Evolutionary conservation across 2,797 vertebrate genomes (phyloP).

Genomic region (Tapirus indicus): DNA sequence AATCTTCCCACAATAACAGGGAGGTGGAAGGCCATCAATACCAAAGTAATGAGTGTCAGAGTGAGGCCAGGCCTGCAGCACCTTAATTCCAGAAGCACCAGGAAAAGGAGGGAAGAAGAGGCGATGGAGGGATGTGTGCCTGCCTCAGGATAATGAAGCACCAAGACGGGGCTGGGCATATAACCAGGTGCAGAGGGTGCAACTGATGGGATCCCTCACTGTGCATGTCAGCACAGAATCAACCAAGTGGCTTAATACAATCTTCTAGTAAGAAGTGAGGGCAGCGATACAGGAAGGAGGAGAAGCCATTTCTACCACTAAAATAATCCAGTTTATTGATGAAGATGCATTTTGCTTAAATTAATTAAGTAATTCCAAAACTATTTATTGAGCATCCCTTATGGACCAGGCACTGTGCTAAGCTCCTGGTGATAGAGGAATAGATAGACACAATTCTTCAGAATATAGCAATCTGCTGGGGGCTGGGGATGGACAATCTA

Average conservation of each 20-base stretch:
- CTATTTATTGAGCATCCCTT: neutral
- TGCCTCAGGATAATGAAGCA: neutral
- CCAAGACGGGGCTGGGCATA: neutral
- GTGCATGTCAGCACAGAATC: neutral
- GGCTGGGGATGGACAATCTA: neutral
- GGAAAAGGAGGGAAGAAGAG: neutral
- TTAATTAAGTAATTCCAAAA: constrained; percentile 33
- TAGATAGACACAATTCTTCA: neutral
- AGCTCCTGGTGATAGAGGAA: neutral
- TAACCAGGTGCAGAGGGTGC: neutral
- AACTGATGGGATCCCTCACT: neutral
- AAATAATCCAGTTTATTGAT: neutral
- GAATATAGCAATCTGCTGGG: neutral
- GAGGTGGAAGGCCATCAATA: constrained; percentile 84
- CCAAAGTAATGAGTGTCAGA: constrained; percentile 75
- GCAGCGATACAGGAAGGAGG: neutral
- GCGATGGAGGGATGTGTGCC: neutral
- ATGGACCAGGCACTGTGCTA: neutral
- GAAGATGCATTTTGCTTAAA: neutral
- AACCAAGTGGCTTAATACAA: neutral
- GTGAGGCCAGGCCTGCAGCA: constrained; percentile 55
- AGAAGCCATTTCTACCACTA: neutral
- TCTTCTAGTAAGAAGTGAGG: neutral
- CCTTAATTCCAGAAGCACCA: constrained; percentile 75
- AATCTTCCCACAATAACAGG: constrained; percentile 63